Conservation (phyloP, 2,888 invertebrate species). For the Trachelus iudaicus region DNA sequence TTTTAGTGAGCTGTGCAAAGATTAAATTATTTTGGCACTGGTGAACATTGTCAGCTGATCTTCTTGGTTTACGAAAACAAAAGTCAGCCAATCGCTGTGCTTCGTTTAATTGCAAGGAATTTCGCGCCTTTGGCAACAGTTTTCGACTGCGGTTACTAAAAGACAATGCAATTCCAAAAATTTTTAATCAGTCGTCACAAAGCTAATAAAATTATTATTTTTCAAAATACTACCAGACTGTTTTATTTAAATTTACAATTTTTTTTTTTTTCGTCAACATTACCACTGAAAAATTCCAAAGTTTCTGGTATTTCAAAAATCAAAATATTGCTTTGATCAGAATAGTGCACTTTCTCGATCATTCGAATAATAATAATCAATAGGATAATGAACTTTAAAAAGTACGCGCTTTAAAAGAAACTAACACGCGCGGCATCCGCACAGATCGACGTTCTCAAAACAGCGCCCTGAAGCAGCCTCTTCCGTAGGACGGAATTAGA, state of each 20-base stretch:
- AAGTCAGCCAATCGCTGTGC: neutral
- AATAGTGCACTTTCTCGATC: neutral
- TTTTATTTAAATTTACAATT: neutral
- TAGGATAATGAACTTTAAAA: neutral
- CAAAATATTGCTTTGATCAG: neutral
- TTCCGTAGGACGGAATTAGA: constrained; percentile 54
- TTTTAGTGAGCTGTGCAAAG: neutral
- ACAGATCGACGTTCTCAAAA: neutral
- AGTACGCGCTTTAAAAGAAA: neutral
- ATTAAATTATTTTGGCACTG: neutral
- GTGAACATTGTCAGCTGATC: neutral
- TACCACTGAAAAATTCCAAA: neutral
- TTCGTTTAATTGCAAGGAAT: neutral
- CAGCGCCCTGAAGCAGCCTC: neutral
- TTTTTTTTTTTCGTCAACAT: neutral
- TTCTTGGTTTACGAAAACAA: neutral
- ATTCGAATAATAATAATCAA: neutral
- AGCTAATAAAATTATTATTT: neutral
- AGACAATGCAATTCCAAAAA: neutral
- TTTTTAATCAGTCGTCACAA: neutral
- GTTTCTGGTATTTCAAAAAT: neutral
- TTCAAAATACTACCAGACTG: neutral
- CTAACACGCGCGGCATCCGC: neutral
- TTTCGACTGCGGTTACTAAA: neutral
- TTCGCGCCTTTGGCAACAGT: neutral